phyloP scores from a whole-genome alignment of 37 sponge, comb jelly and placozoan genomes.

The Ianthella basta region DNA sequence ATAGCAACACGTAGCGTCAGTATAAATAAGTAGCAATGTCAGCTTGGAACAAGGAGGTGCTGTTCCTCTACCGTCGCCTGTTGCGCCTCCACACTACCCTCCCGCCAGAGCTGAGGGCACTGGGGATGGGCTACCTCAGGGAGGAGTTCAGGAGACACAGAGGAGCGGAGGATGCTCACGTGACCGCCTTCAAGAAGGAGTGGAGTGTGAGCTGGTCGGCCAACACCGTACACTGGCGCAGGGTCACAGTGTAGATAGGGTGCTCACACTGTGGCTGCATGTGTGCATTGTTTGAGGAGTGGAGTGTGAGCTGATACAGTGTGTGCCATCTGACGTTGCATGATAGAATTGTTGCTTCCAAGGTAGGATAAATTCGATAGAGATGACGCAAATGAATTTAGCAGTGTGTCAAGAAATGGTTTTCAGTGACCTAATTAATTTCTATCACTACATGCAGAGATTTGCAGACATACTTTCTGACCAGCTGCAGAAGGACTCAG shows the following conservation, averaged over 20 bases:
- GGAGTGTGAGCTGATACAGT: no score
- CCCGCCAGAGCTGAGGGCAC: conserved; percentile 31
- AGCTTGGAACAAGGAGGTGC: conserved; percentile 25
- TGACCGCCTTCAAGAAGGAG: conserved; percentile 52
- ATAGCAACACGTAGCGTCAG: not conserved
- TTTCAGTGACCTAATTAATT: no score
- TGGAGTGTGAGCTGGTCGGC: conserved; percentile 53
- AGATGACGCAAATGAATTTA: no score
- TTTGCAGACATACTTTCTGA: no score
- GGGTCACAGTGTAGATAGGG: not conserved
- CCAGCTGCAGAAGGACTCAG: no score
- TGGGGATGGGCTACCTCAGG: conserved; percentile 48
- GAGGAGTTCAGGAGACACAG: conserved; percentile 71
- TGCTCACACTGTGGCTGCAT: not conserved
- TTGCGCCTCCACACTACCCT: conserved; percentile 57
- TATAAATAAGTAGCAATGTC: not conserved
- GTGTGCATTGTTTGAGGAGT: no score
- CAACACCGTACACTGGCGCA: not conserved
- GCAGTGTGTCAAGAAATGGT: no score
- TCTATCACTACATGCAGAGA: no score
- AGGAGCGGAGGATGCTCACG: conserved; percentile 9
- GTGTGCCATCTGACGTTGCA: no score
- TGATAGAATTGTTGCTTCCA: no score
- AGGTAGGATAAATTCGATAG: no score
- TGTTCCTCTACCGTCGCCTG: conserved; percentile 53